Evolutionary conservation across 2,888 invertebrate genomes (phyloP).

Genomic region (Andricus curvator): DNA sequence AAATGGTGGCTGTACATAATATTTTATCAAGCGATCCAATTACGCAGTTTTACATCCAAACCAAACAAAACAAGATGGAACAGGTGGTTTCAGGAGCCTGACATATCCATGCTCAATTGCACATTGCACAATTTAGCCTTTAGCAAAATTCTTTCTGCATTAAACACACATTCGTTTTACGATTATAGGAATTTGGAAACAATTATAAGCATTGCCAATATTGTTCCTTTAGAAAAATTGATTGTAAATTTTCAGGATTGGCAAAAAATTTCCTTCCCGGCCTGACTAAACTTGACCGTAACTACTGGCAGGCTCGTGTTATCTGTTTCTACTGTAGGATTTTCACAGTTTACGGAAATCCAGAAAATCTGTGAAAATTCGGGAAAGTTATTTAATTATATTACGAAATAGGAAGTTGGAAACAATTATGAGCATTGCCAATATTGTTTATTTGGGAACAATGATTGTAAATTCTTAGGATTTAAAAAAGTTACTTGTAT

Average conservation of each 20-base stretch:
- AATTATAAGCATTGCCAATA: background rate
- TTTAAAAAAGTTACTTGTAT: background rate
- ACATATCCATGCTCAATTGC: background rate
- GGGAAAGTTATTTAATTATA: background rate
- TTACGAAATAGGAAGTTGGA: background rate
- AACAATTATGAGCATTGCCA: background rate
- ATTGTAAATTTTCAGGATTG: background rate
- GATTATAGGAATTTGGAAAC: background rate
- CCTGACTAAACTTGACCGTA: background rate
- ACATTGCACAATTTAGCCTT: background rate
- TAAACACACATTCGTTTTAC: background rate
- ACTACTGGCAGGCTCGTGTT: background rate
- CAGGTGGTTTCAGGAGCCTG: constrained; percentile 24
- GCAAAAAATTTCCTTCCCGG: background rate
- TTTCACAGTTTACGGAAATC: too few relatives aligned
- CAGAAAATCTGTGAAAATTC: too few relatives aligned
- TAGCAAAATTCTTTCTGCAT: background rate
- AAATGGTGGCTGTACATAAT: constrained; percentile 31
- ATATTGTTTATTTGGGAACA: background rate
- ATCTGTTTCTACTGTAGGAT: too few relatives aligned
- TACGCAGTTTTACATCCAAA: constrained; percentile 22
- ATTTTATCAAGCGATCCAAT: constrained; percentile 28
- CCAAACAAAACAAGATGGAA: constrained; percentile 27
- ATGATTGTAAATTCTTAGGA: background rate
- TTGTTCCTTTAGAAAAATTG: background rate